Evolutionary conservation across 2,113 vertebrate species (phyloP).

Genomic region (Caretta caretta): DNA sequence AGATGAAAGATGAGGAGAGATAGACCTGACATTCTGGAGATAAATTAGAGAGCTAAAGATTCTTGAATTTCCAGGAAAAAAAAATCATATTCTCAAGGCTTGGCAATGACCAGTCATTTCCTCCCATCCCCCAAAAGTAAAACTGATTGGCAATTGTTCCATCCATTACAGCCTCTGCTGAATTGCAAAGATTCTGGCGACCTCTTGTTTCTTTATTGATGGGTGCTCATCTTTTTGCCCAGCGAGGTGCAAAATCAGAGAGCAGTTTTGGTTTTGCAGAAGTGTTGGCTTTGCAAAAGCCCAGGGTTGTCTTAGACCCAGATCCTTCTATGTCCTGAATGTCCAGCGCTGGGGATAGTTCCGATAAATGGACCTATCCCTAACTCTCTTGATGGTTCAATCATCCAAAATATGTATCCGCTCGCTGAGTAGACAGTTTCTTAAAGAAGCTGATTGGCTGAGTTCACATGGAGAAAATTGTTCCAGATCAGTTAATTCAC

Average conservation of each 20-base stretch:
- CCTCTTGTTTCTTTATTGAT: not conserved
- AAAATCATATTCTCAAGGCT: not conserved
- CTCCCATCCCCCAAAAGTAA: not conserved
- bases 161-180: rapidly evolving
- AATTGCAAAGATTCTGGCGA: not conserved
- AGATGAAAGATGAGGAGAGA: not conserved
- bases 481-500: not conserved
- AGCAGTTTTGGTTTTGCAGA: rapidly evolving
- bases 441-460: not conserved
- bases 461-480: not conserved
- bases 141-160: rapidly evolving
- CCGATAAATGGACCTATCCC: too few species aligned
- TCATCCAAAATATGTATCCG: not conserved
- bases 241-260: not conserved
- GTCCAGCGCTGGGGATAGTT: too few species aligned
- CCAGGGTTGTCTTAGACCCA: not conserved
- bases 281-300: rapidly evolving
- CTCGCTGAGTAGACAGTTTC: not conserved
- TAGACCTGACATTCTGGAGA: not conserved
- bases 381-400: not conserved
- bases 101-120: not conserved
- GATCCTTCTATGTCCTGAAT: not conserved
- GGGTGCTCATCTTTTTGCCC: not conserved
- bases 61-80: not conserved
- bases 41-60: not conserved